phyloP scores from a whole-genome alignment of 2,888 invertebrate genomes.

The Dione juno region DNA sequence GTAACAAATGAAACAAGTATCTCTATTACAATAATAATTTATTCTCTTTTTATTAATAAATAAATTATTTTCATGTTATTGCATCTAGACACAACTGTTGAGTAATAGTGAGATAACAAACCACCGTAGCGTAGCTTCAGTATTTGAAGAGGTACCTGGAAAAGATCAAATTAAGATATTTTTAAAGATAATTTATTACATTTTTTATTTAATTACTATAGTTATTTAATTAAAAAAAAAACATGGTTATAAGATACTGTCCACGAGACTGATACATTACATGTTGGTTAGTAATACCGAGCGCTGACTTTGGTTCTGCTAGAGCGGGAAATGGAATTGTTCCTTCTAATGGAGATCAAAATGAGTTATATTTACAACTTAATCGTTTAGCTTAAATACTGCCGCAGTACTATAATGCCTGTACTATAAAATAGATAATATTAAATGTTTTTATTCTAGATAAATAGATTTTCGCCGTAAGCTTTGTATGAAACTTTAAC shows the following conservation, averaged over 20 bases:
- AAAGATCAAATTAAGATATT: not conserved
- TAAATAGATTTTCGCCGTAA: constrained; percentile 5
- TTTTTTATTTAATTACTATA: not conserved
- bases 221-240: not conserved
- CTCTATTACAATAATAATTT: constrained; percentile 25
- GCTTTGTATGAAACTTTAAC: constrained; percentile 6
- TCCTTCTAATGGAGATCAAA: too few species aligned
- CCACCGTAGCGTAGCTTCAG: not conserved
- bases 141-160: constrained; percentile 12
- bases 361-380: too few species aligned
- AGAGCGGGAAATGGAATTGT: too few species aligned
- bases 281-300: too few species aligned
- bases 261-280: too few species aligned
- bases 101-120: not conserved
- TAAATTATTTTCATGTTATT: constrained; percentile 12
- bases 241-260: too few species aligned
- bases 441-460: not conserved
- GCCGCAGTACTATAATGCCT: too few species aligned
- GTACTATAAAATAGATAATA: not conserved
- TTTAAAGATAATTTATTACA: not conserved
- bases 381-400: too few species aligned
- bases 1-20: constrained; percentile 21
- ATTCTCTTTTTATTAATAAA: constrained; percentile 23
- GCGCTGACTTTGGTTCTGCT: too few species aligned
- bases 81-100: constrained; percentile 1